phyloP scores from a whole-genome alignment of 2,888 invertebrate genomes.

The Diaprepes abbreviatus region DNA sequence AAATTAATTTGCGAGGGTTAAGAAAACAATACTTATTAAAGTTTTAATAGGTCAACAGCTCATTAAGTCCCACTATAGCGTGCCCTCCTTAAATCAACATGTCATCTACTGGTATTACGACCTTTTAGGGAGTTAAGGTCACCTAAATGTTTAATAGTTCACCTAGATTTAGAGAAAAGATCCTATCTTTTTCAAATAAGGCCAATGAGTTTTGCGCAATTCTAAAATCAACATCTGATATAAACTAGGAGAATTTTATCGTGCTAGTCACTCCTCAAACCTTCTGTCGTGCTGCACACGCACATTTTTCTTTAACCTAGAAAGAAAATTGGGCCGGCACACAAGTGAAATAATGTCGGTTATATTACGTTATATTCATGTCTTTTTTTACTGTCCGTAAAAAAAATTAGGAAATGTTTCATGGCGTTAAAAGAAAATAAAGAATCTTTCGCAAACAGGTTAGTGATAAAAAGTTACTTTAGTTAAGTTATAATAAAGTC shows the following conservation, averaged over 20 bases:
- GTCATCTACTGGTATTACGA: background rate
- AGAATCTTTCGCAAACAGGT: background rate
- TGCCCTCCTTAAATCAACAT: background rate
- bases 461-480: background rate
- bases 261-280: background rate
- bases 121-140: background rate
- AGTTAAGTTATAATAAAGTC: too few species aligned
- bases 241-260: background rate
- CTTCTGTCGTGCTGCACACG: background rate
- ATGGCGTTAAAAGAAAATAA: conserved; percentile 6
- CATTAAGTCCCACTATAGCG: too few species aligned
- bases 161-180: conserved; percentile 3
- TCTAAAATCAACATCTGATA: conserved; percentile 18
- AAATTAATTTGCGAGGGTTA: too few species aligned
- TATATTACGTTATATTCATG: too few species aligned
- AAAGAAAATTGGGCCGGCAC: background rate
- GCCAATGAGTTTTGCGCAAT: conserved; percentile 19
- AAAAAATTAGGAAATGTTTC: background rate
- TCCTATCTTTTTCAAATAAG: background rate
- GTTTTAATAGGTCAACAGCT: too few species aligned
- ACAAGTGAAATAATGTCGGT: too few species aligned
- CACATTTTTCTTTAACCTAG: conserved; percentile 7
- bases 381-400: background rate
- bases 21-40: too few species aligned
- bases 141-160: background rate